These are phyloP conservation scores for Patella depressa DNA, from an alignment of 2,888 invertebrate species.

Conservation along the genomic window DNA sequence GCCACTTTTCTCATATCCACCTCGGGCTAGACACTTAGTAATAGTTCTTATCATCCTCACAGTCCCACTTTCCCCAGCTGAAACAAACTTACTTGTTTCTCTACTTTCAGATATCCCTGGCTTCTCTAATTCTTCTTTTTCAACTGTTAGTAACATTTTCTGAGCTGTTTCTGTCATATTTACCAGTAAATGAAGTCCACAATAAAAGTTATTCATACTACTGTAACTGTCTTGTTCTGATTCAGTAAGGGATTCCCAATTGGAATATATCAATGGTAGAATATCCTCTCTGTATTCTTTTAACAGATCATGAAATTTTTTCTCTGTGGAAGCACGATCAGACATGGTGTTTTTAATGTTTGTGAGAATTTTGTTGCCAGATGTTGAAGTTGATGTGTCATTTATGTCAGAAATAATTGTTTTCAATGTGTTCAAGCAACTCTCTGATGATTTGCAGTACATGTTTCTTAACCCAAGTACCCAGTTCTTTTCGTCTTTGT, in stretches of 20 bases:
- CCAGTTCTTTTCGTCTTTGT: not conserved
- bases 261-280: conserved; percentile 17
- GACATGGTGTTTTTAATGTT: not conserved
- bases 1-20: conserved; percentile 12
- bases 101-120: too few species aligned
- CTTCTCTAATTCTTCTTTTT: not conserved
- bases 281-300: conserved; percentile 17
- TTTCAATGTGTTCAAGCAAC: not conserved
- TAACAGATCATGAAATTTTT: conserved; percentile 24
- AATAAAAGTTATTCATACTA: conserved; percentile 28
- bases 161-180: conserved; percentile 25
- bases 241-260: conserved; percentile 17
- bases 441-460: too few species aligned
- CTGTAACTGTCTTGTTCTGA: not conserved
- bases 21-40: conserved; percentile 4
- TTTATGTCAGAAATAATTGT: not conserved
- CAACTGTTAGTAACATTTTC: not conserved
- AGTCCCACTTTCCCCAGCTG: conserved; percentile 6
- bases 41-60: conserved; percentile 4
- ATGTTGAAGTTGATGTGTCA: not conserved
- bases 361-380: not conserved
- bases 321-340: not conserved
- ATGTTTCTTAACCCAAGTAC: not conserved
- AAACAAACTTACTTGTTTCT: not conserved
- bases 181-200: conserved; percentile 27